Conservation (phyloP, 2,888 invertebrate species). For the Meliscaeva auricollis region DNA sequence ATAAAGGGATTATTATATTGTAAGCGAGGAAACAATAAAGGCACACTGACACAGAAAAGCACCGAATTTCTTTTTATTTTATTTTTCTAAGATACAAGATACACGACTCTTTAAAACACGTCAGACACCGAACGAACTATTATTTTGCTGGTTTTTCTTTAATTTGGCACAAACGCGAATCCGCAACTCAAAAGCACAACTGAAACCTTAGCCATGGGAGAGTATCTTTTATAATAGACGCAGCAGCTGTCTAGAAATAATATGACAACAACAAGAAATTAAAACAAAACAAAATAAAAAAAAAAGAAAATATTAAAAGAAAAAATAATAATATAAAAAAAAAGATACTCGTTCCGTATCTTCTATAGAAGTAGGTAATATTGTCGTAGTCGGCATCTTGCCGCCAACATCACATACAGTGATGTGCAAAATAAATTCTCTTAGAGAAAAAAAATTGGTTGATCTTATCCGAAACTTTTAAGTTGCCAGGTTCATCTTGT, state of each 20-base stretch:
- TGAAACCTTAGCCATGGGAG: constrained; percentile 68
- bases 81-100: neutral
- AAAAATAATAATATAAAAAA: constrained; percentile 33
- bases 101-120: constrained; percentile 7
- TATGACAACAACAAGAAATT: constrained; percentile 46
- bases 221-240: constrained; percentile 76
- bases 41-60: constrained; percentile 32
- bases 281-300: constrained; percentile 32
- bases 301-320: constrained; percentile 23
- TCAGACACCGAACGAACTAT: constrained; percentile 6
- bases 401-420: constrained; percentile 13
- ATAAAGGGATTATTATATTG: constrained; percentile 32
- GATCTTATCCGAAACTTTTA: too few species aligned
- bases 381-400: constrained; percentile 46
- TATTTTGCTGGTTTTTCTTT: constrained; percentile 1
- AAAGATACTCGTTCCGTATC: constrained; percentile 62
- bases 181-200: constrained; percentile 79
- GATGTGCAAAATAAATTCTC: neutral
- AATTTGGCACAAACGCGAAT: constrained; percentile 71
- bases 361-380: constrained; percentile 20
- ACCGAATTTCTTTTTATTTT: neutral
- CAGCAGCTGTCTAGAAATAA: constrained; percentile 28
- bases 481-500: too few species aligned
- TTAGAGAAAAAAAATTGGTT: too few species aligned
- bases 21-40: constrained; percentile 19